Percentiles rank a stretch among this genome's conserved stretches.
Conservation (phyloP, 2,113 vertebrate genomes). For the Sinocyclocheilus anophthalmus region DNA sequence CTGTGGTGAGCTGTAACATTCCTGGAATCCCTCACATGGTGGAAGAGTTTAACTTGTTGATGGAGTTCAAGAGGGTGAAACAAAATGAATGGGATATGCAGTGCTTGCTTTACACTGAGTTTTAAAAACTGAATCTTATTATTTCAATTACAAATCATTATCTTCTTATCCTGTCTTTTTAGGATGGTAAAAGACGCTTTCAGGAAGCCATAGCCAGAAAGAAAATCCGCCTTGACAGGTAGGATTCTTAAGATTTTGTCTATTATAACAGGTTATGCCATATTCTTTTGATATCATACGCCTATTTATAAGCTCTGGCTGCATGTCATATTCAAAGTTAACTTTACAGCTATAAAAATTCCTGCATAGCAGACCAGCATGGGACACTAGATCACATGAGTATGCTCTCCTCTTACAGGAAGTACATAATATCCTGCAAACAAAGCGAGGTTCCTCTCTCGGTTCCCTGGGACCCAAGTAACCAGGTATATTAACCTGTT, state of each 20-base stretch:
- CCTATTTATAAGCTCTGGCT: slow-evolving; percentile 8
- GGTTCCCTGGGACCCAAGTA: slow-evolving; percentile 94
- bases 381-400: neutral
- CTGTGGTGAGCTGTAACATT: slow-evolving; percentile 77
- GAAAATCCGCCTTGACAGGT: slow-evolving; percentile 94
- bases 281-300: neutral
- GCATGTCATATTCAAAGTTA: neutral
- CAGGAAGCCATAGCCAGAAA: slow-evolving; percentile 89
- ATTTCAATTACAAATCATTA: neutral
- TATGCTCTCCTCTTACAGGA: slow-evolving; percentile 72
- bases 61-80: neutral
- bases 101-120: neutral
- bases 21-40: slow-evolving; percentile 15
- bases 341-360: neutral
- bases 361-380: neutral
- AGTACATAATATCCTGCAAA: slow-evolving; percentile 90
- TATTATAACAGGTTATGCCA: slow-evolving; percentile 32
- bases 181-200: slow-evolving; percentile 92
- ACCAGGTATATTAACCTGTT: slow-evolving; percentile 81
- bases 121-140: neutral
- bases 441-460: slow-evolving; percentile 88
- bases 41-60: neutral
- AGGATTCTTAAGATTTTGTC: neutral
- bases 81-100: neutral
- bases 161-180: slow-evolving; percentile 20